A percentile compares a stretch with the other conserved stretches of the same genome.
Evolutionary conservation across 2,888 invertebrate genomes (phyloP).

Genomic region (Drosophila kambysellisi): DNA sequence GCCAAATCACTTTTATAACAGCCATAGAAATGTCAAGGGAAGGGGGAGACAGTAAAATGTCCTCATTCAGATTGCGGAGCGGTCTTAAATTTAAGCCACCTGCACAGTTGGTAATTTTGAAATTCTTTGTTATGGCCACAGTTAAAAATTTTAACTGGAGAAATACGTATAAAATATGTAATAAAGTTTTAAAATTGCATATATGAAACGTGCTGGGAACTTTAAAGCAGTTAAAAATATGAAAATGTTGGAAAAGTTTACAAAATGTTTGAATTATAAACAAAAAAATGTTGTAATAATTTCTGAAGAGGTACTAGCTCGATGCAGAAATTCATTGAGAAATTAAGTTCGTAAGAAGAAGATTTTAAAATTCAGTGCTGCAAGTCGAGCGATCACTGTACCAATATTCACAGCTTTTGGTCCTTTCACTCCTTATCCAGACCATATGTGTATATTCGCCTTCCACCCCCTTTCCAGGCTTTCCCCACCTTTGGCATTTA

Average conservation of each 20-base stretch:
- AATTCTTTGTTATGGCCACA: conserved; percentile 6
- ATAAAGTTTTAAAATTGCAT: not conserved
- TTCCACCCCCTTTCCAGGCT: not conserved
- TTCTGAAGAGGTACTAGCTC: not conserved
- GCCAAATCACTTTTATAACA: conserved; percentile 3
- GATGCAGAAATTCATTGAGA: not conserved
- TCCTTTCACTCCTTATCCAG: not conserved
- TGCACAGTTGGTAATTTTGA: not conserved
- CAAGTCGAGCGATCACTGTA: not conserved
- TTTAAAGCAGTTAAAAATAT: not conserved
- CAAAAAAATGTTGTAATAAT: not conserved
- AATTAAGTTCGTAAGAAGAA: not conserved
- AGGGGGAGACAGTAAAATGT: not conserved
- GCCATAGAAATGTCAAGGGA: not conserved
- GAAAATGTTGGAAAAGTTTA: not conserved
- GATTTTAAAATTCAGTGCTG: not conserved
- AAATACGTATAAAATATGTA: not conserved
- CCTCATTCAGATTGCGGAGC: not conserved
- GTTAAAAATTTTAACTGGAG: conserved; percentile 3
- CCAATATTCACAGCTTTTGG: conserved; percentile 2
- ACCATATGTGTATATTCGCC: conserved; percentile 5
- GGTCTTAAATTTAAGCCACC: conserved; percentile 4
- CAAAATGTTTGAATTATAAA: not conserved
- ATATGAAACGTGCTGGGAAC: not conserved
- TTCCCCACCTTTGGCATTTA: conserved; percentile 43